Evolutionary conservation across 2,888 invertebrate genomes (phyloP).

Genomic region (Drosophila maculinotata): DNA sequence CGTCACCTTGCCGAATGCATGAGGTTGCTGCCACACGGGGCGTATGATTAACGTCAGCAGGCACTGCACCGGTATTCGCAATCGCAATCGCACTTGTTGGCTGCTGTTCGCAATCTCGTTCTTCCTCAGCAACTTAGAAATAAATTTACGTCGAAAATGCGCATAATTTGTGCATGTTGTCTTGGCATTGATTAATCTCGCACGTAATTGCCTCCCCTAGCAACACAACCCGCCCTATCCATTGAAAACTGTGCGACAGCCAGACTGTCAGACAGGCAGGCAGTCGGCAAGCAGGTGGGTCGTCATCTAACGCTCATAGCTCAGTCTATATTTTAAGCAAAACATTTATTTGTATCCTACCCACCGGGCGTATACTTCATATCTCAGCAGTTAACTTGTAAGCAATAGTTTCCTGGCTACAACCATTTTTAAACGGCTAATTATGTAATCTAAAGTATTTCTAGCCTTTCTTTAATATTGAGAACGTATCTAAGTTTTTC

Average conservation of each 20-base stretch:
- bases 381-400: too few relatives aligned
- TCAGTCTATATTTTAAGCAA: neutral
- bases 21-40: slow-evolving; percentile 61
- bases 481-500: too few relatives aligned
- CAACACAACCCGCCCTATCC: slow-evolving; percentile 3
- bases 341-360: slow-evolving; percentile 1
- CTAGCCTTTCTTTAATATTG: too few relatives aligned
- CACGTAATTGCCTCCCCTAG: slow-evolving; percentile 68
- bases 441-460: too few relatives aligned
- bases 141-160: slow-evolving; percentile 73
- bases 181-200: slow-evolving; percentile 76
- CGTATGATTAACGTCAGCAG: slow-evolving; percentile 78
- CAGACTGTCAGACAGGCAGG: slow-evolving; percentile 6
- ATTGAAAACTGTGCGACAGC: neutral
- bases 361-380: too few relatives aligned
- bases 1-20: slow-evolving; percentile 48
- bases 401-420: too few relatives aligned
- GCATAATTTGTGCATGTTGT: slow-evolving; percentile 76
- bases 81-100: neutral
- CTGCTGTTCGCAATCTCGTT: slow-evolving; percentile 40
- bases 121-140: slow-evolving; percentile 49
- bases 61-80: slow-evolving; percentile 22
- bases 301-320: slow-evolving; percentile 8
- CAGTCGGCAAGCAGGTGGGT: slow-evolving; percentile 21
- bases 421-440: too few relatives aligned